Evolutionary conservation across 1,140 invertebrate species (phyloP).

Genomic region (Cherax destructor): DNA sequence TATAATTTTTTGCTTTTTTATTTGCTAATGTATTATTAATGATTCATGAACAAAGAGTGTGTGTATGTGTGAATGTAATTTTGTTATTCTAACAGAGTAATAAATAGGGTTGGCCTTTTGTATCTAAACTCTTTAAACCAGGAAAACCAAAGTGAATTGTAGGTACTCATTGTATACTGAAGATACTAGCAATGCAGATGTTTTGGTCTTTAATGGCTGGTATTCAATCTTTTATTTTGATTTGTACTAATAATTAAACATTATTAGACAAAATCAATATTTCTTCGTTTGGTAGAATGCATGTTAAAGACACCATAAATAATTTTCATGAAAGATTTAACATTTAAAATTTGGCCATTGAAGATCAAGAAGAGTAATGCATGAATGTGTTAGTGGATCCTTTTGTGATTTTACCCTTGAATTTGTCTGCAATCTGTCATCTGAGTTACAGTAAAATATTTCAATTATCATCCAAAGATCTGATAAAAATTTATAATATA

Average conservation of each 20-base stretch:
- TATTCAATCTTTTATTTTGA: not conserved
- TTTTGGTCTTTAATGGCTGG: constrained; percentile 30
- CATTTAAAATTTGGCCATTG: constrained; percentile 16
- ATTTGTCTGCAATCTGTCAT: not conserved
- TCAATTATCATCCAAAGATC: not conserved
- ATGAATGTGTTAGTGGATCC: constrained; percentile 24
- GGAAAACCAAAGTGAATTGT: constrained; percentile 26
- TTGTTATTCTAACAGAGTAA: constrained; percentile 30
- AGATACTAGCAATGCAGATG: constrained; percentile 29
- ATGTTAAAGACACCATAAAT: no score
- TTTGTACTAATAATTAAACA: not conserved
- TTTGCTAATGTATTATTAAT: not conserved
- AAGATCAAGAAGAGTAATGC: constrained; percentile 14
- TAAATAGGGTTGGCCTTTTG: constrained; percentile 30
- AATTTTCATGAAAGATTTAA: not conserved
- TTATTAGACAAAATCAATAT: no score
- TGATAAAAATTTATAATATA: not conserved
- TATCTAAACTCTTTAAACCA: constrained; percentile 30
- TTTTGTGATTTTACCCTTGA: not conserved
- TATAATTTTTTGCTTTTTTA: not conserved
- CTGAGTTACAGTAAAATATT: not conserved
- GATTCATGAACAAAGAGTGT: constrained; percentile 29
- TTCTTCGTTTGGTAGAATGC: not conserved
- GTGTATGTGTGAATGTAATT: constrained; percentile 7
- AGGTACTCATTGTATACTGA: constrained; percentile 13